Base-by-base conservation (phyloP, 1,140 invertebrate species). In the Anthonomus grandis region DNA sequence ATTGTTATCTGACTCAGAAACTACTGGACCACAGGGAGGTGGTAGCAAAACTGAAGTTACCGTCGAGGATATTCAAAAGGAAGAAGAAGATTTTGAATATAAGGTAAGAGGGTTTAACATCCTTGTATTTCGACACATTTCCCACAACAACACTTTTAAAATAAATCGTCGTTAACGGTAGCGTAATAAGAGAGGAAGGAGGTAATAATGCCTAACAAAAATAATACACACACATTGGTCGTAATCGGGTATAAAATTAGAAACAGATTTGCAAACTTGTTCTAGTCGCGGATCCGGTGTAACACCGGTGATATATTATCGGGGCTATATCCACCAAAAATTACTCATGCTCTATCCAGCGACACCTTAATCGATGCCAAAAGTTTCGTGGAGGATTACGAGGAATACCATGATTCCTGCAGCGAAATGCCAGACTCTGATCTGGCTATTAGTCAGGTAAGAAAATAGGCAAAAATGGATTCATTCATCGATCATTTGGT, bases 351-450 rank as follows among this genome's bases (percentile, higher is more conserved):
- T 0, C 63, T 69, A 3, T 59, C 64, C 2, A 54, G 34, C 31
- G 66, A 71, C 53, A 66, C 63, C 39, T 46, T 72, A 9, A 54
- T 73, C 12, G 64, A 70, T 45, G 71, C 69, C 12, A 64, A 52
- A 25, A 71, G 65, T 57, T 72, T 72, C 46, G 68, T 70, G 12
- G 71, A 73, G 47, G 69, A 73, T 24, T 72, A 73, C 39, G 71
- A 73, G 44, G 70, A 72, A 57, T 72, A 67, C 45, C 68, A 72
- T 48, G 66, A 69, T 54, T 68, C 68, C 3, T 71, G 71, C 46
- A 61, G 63, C 18, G 71, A 74, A 42, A 64, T 67, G 34, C 45
- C 65, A 12, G 66, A 68, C 39, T 34, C 66, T 3, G 46, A 64
- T 13, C 23, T 63, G 24, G 62, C 46, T 8, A 50, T 63, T 8